phyloP scores from a whole-genome alignment of 2,113 vertebrate species.

The Maccullochella peelii region DNA sequence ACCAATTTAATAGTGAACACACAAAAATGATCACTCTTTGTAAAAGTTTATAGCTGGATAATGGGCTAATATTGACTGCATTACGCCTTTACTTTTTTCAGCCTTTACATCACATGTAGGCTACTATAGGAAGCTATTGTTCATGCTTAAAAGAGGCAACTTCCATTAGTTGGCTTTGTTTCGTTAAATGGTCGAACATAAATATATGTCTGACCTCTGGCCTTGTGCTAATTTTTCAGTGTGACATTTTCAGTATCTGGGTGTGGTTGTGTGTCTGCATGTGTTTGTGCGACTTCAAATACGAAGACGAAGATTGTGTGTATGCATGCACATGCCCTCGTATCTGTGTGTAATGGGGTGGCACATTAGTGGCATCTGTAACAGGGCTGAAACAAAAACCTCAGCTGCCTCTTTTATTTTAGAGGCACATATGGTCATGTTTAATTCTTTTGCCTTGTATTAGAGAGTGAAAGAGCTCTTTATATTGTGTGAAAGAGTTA shows the following conservation, averaged over 20 bases:
- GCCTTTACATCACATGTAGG: not conserved
- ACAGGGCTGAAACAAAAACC: conserved; percentile 39
- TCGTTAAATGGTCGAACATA: conserved; percentile 16
- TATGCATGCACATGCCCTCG: conserved; percentile 34
- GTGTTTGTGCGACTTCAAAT: not conserved
- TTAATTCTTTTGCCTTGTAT: conserved; percentile 52
- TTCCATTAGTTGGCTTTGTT: conserved; percentile 42
- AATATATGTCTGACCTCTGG: not conserved
- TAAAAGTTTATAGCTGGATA: not conserved
- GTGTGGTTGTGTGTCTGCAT: conserved; percentile 18
- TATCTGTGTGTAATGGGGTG: conserved; percentile 65
- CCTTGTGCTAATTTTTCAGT: conserved; percentile 45
- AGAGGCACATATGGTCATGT: conserved; percentile 65
- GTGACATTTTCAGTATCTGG: conserved; percentile 1
- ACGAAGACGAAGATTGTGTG: not conserved
- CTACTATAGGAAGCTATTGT: not conserved
- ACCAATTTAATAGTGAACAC: not conserved
- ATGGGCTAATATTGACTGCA: not conserved
- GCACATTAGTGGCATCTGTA: conserved; percentile 67
- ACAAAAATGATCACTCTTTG: not conserved
- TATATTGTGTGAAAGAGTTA: conserved; percentile 41
- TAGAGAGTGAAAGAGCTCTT: conserved; percentile 42
- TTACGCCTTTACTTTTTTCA: not conserved
- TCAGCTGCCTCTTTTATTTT: conserved; percentile 64
- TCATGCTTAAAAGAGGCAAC: not conserved